phyloP scores from a whole-genome alignment of 2,113 vertebrate genomes.

The Aramus guarauna region DNA sequence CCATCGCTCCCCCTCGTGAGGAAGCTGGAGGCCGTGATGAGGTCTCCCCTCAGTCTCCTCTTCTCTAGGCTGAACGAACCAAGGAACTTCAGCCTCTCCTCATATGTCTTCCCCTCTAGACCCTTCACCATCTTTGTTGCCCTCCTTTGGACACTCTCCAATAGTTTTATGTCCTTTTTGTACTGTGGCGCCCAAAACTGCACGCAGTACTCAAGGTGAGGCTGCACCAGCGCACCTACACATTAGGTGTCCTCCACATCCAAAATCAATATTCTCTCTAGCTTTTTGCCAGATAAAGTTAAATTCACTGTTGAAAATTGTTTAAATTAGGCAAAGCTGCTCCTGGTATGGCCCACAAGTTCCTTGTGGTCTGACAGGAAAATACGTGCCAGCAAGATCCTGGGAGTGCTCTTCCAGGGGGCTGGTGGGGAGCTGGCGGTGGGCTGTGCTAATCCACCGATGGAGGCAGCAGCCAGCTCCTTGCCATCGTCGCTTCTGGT shows the following conservation, averaged over 20 bases:
- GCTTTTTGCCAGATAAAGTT: background rate
- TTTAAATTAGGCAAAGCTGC: background rate
- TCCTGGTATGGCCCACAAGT: background rate
- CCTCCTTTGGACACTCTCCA: no score
- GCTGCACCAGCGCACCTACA: no score
- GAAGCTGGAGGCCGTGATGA: no score
- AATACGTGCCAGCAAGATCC: background rate
- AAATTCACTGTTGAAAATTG: background rate
- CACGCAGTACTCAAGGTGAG: no score
- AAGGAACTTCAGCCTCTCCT: no score
- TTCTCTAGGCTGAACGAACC: no score
- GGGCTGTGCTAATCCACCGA: background rate
- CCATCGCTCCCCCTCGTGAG: no score
- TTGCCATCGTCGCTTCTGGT: background rate
- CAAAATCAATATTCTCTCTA: background rate
- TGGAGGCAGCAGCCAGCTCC: background rate
- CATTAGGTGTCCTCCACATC: background rate
- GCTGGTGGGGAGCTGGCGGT: accelerated
- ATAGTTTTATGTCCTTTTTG: no score
- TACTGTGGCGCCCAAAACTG: no score
- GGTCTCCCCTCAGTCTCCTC: no score
- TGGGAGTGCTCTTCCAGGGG: background rate
- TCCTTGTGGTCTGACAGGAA: background rate
- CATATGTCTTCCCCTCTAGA: no score
- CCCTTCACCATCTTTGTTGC: no score